Evolutionary conservation across 2,797 vertebrate genomes (phyloP).

Genomic region (Scolopax bukidnonensis): DNA sequence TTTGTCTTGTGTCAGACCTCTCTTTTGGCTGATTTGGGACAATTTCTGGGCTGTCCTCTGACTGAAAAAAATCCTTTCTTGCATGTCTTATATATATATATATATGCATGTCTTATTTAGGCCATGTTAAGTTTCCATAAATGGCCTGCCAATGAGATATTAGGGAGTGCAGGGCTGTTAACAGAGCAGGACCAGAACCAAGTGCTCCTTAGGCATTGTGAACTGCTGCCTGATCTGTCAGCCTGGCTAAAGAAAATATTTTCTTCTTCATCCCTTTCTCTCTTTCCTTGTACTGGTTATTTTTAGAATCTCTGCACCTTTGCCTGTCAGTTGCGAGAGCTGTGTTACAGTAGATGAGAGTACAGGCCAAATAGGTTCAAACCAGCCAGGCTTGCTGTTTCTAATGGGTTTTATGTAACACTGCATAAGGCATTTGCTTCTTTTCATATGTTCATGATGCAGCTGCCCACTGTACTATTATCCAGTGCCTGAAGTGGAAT

Average conservation of each 20-base stretch:
- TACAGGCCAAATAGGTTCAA: constrained; percentile 7
- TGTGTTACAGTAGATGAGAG: neutral
- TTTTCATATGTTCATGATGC: neutral
- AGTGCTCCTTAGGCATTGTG: neutral
- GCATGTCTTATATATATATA: neutral
- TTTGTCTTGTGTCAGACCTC: neutral
- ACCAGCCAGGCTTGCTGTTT: neutral
- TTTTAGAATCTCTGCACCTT: constrained; percentile 41
- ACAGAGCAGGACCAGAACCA: neutral
- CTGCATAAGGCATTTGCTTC: neutral
- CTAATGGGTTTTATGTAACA: neutral
- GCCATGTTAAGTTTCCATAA: neutral
- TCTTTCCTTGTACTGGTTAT: neutral
- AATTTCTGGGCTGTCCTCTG: neutral
- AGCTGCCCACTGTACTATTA: neutral
- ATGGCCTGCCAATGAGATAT: neutral
- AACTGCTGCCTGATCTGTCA: neutral
- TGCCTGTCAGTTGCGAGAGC: neutral
- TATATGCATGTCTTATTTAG: neutral
- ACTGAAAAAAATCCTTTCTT: neutral
- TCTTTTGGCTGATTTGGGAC: neutral
- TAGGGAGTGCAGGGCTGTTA: neutral
- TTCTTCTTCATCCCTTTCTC: neutral
- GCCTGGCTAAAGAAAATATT: neutral
- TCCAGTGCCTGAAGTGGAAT: neutral